Evolutionary conservation across 2,888 invertebrate genomes (phyloP).

Genomic region (Cistogaster globosa): DNA sequence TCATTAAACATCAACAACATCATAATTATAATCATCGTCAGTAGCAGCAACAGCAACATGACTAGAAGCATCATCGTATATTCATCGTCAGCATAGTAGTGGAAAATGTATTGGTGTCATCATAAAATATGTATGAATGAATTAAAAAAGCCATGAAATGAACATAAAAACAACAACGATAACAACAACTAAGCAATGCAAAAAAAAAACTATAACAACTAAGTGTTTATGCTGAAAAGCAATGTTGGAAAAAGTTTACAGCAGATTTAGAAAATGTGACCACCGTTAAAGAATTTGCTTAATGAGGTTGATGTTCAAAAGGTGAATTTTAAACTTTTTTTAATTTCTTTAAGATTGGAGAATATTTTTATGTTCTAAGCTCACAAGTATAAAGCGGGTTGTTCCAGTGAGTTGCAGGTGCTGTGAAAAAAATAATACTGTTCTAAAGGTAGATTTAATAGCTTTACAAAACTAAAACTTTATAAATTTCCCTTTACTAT

Average conservation of each 20-base stretch:
- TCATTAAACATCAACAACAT: slow-evolving; percentile 66
- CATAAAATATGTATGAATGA: slow-evolving; percentile 46
- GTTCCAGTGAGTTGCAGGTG: too few species aligned
- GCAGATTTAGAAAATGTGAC: slow-evolving; percentile 5
- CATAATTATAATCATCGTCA: slow-evolving; percentile 32
- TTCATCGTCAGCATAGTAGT: slow-evolving; percentile 36
- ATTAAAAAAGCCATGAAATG: slow-evolving; percentile 50
- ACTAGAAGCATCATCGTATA: not conserved
- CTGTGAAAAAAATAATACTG: too few species aligned
- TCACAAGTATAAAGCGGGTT: too few species aligned
- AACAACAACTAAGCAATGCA: slow-evolving; percentile 8
- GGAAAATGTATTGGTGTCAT: slow-evolving; percentile 51
- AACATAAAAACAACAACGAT: not conserved
- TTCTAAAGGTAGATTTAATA: too few species aligned
- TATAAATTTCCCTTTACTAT: too few species aligned
- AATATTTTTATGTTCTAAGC: too few species aligned
- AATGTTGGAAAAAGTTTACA: slow-evolving; percentile 7
- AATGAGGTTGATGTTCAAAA: too few species aligned
- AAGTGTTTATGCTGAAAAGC: slow-evolving; percentile 20
- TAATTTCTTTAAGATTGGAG: too few species aligned
- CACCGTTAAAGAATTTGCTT: not conserved
- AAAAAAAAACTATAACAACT: slow-evolving; percentile 5
- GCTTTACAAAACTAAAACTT: too few species aligned
- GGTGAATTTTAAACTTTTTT: too few species aligned
- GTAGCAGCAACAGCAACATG: not conserved